Base-by-base conservation (phyloP, 2,797 vertebrate genomes). In the Eulemur mongoz region DNA sequence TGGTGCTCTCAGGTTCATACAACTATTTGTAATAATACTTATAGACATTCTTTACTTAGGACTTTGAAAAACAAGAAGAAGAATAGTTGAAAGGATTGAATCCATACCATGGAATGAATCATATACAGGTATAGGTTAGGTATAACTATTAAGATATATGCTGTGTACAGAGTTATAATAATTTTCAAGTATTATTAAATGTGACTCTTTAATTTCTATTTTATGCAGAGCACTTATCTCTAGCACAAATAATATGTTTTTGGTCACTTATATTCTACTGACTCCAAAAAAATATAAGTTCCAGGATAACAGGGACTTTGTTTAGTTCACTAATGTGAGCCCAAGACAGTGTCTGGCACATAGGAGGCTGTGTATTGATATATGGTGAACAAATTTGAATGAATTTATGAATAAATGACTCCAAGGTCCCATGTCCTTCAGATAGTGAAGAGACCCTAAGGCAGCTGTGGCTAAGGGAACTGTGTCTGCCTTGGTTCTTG, bases 151-250 rank as follows among this genome's bases (percentile, higher is more conserved):
- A 57, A 57, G 10, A 57, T 17, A n/a, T 78, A 61, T 27, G 17
- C 20, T 89, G 22, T 59, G 12, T 45, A 59, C 18, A 81, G 45
- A 67, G n/a, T 75, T 88, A 70, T 52, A 73, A 63, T 75, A 78
- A 78, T 69, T 94, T 79, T 35, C 11, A 91, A 78, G 7, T 18
- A 48, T 59, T 83, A 89, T 88, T 84, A 93, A 91, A 86, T 48
- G 8, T 14, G 48, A 52, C 18, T 57, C 35, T 81, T 67, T 54
- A 75, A 85, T 75, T 59, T 93, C 82, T 81, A 0, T 38, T 94
- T 65, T 76, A 32, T 69, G n/a, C n/a, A 38, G 65, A 35, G n/a
- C 35, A 65, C 70, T 45, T 73, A 73, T 52, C 1, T 92, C 57
- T 25, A 84, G 52, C 10, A 80, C 38, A 93, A 82, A 72, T 45